These are phyloP conservation scores for Prionailurus viverrinus DNA, from an alignment of 2,113 vertebrate species.

Conservation along the genomic window DNA sequence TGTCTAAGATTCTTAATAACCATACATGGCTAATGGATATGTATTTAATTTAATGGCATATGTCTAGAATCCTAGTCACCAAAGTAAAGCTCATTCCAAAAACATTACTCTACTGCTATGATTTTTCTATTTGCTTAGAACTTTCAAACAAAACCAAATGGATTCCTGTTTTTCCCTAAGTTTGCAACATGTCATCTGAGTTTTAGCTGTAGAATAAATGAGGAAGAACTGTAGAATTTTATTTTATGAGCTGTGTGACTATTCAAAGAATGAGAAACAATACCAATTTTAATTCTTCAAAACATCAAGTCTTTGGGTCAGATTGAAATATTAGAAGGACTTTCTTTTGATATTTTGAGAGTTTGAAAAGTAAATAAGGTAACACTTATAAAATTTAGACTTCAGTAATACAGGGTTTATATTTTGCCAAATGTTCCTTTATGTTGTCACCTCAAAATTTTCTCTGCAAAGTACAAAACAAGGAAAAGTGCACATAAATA, in stretches of 20 bases:
- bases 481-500: neutral
- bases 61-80: neutral
- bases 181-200: neutral
- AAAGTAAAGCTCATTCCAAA: conserved; percentile 24
- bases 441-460: conserved; percentile 16
- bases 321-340: conserved; percentile 46
- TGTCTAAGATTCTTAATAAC: neutral
- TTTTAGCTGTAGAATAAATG: conserved; percentile 16
- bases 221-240: neutral
- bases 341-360: conserved; percentile 21
- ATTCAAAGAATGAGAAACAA: conserved; percentile 39
- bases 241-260: neutral
- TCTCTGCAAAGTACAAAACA: neutral
- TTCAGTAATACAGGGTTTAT: neutral
- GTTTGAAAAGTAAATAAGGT: conserved; percentile 58
- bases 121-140: neutral
- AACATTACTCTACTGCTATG: neutral
- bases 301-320: neutral
- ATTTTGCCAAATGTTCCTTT: conserved; percentile 11
- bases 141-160: conserved; percentile 16
- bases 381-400: conserved; percentile 11
- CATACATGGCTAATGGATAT: neutral
- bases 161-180: neutral
- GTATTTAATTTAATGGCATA: neutral
- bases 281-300: conserved; percentile 26